Evolutionary conservation across 2,888 invertebrate species (phyloP), one percentile per base, ranked within the genome.

Genomic region (Aphelenchoides bicaudatus): DNA sequence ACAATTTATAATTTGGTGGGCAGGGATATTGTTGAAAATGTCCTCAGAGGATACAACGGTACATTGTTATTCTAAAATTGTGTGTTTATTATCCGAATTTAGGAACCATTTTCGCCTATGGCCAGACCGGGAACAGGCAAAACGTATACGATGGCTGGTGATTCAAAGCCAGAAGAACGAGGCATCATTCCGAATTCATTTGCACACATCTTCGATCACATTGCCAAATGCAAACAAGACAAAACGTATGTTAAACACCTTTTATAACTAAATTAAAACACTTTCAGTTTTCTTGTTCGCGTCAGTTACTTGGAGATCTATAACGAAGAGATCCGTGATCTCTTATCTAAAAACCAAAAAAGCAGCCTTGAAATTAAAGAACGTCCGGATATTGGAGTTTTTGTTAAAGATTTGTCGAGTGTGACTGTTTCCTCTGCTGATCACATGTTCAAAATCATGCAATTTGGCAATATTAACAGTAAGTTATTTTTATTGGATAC

Each of bases 101-200:
- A 83, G 84, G 85, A 6, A 85, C 85, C 6, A 84, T 85, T 56
- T 85, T 85, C 79, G 85, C 85, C 0, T 85, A 85, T 73, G 85
- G 85, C 1, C 85, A 85, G 73, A 85, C 85, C 2, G 96, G n/a
- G 98, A 19, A 98, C 96, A 0, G 98, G 98, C 6, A 99, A 98
- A 83, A 98, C 98, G 0, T 96, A 88, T 81, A 98, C 98, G 0
- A 96, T 98, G 96, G 90, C 92, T 0, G 98, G 98, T 0, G 86
- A 89, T 66, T 85, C 87, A 1, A 87, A 88, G 13, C 89, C 91
- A 0, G 92, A 94, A 76, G 84, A 90, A 6, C 85, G 90, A 60
- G 98, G 98, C 43, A 92, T 99, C 72, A 96, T 96, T 74, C 96
- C 96, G 0, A 96, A 98, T 82, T 92, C 93, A 0, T 99, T 98